phyloP scores from a whole-genome alignment of 2,113 vertebrate genomes.

The Seriola rivoliana region DNA sequence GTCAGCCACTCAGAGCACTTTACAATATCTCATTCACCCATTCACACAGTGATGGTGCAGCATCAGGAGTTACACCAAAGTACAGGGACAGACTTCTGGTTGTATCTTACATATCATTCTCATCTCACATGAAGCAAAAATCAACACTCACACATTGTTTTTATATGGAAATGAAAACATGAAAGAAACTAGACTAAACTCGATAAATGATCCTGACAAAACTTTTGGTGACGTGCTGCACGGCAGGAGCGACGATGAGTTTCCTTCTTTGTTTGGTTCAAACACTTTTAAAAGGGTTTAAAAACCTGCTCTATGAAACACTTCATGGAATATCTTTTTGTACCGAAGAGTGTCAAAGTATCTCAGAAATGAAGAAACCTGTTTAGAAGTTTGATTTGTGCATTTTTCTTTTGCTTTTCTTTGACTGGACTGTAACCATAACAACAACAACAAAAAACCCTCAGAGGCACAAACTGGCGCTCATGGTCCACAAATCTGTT shows the following conservation, averaged over 20 bases:
- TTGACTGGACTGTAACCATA: background rate
- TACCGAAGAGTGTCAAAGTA: too few relatives aligned
- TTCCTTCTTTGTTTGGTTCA: background rate
- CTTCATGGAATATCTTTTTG: too few relatives aligned
- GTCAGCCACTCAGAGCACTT: too few relatives aligned
- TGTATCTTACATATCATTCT: background rate
- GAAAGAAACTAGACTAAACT: too few relatives aligned
- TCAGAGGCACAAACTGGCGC: slow-evolving; percentile 46
- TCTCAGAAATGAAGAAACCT: background rate
- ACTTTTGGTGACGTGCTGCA: too few relatives aligned
- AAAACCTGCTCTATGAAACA: background rate
- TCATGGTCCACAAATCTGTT: background rate
- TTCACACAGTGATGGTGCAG: too few relatives aligned
- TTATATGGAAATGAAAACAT: too few relatives aligned
- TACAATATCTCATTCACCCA: too few relatives aligned
- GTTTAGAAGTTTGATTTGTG: too few relatives aligned
- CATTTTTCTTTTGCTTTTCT: background rate
- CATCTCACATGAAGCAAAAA: too few relatives aligned
- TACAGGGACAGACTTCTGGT: background rate
- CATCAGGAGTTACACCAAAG: background rate
- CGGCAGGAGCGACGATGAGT: background rate
- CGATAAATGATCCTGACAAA: too few relatives aligned
- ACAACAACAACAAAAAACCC: background rate
- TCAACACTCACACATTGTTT: too few relatives aligned
- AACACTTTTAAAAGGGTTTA: background rate